Percentiles rank a stretch among this genome's conserved stretches.
Conservation (phyloP, 2,888 invertebrate species). For the Leucoma salicis region DNA sequence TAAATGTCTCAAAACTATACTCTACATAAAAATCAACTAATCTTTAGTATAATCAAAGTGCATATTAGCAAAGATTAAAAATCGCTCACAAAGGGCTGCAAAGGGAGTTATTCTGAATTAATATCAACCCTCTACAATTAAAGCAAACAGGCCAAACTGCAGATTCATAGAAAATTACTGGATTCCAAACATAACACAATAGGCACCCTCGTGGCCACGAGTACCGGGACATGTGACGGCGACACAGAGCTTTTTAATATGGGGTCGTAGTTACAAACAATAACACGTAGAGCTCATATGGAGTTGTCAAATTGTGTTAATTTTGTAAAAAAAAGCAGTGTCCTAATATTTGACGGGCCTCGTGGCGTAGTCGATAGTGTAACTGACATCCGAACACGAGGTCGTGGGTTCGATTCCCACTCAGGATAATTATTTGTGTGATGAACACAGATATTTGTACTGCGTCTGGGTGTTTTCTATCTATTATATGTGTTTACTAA, state of each 20-base stretch:
- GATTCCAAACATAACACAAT: constrained; percentile 70
- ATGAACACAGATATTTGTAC: no score
- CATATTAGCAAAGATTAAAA: constrained; percentile 67
- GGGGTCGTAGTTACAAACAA: constrained; percentile 63
- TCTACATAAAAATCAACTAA: constrained; percentile 16
- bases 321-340: no score
- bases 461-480: no score
- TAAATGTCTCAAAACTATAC: constrained; percentile 14
- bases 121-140: constrained; percentile 64
- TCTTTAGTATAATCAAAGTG: constrained; percentile 40
- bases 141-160: constrained; percentile 66
- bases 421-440: no score
- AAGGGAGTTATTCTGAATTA: constrained; percentile 65
- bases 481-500: no score
- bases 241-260: constrained; percentile 72
- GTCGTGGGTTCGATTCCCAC: no score
- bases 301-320: constrained; percentile 12
- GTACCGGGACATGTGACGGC: constrained; percentile 61
- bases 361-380: no score
- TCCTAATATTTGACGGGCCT: no score
- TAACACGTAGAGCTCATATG: constrained; percentile 35
- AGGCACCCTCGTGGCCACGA: constrained; percentile 53
- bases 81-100: constrained; percentile 57
- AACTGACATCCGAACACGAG: no score
- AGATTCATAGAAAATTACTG: constrained; percentile 76